Evolutionary conservation across 2,113 vertebrate genomes (phyloP).

Genomic region (Poecilia latipinna): DNA sequence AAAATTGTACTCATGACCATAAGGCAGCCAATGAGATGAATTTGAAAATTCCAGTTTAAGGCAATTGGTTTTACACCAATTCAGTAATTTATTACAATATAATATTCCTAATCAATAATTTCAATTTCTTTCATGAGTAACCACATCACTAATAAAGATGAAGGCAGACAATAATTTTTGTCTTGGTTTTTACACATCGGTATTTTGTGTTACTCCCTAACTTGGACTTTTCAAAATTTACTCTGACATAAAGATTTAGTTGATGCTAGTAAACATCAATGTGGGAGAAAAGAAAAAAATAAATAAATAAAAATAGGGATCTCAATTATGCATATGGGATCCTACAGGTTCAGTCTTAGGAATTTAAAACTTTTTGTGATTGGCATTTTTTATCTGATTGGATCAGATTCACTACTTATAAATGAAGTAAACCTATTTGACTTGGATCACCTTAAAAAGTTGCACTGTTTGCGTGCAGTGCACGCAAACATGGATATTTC

Average conservation of each 20-base stretch:
- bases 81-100: neutral
- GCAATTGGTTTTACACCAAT: neutral
- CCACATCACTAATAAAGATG: neutral
- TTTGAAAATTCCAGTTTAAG: conserved; percentile 16
- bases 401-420: neutral
- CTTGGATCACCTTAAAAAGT: too few relatives aligned
- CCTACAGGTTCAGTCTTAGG: neutral
- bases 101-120: too few relatives aligned
- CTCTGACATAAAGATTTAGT: neutral
- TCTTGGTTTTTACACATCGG: neutral
- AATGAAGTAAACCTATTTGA: neutral
- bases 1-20: conserved; percentile 31
- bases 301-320: too few relatives aligned
- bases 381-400: neutral
- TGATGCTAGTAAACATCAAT: too few relatives aligned
- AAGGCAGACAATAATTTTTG: neutral
- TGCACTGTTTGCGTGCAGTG: too few relatives aligned
- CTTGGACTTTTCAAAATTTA: neutral
- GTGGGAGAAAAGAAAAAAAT: too few relatives aligned
- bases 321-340: neutral
- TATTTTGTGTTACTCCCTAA: neutral
- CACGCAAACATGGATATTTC: too few relatives aligned
- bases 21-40: conserved; percentile 8
- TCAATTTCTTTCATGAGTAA: neutral
- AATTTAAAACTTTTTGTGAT: neutral